Evolutionary conservation across 2,888 invertebrate species (phyloP), one percentile per base, ranked within the genome.

Genomic region (Eubasilissa splendida): DNA sequence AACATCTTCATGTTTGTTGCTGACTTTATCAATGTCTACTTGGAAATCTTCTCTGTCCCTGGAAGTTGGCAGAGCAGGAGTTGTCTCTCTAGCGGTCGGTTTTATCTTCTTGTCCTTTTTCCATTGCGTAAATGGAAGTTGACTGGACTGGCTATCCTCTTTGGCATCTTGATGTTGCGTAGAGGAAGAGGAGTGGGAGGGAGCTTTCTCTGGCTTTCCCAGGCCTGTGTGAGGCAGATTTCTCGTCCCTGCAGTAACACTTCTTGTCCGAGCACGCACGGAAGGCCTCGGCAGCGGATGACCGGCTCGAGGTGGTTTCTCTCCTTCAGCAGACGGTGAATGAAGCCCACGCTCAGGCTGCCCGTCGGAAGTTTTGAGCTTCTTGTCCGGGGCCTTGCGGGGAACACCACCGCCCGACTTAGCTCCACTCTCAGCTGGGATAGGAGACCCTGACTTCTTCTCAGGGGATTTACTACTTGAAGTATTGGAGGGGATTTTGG

Each of bases 281-380:
- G 89, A 87, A 88, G 89, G 87, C 86, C 88, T 87, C 89, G 90
- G 85, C 83, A 86, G 86, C 84, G 79, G 85, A 84, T 85, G 65
- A 73, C 86, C 86, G 90, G 89, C 85, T 90, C 91, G 87, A 87
- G 88, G 85, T 90, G 92, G 88, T 94, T 95, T 93, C 93, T 93
- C 93, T 95, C 95, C 91, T 91, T 94, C 92, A 95, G 89, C 87
- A 94, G 92, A 87, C 92, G 93, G 91, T 91, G 93, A 91, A 92
- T 93, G 91, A 92, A 92, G 91, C 91, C 93, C 91, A 89, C 90
- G 91, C 91, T 92, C 93, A 92, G 93, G 92, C 92, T 92, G 92
- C 93, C 93, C 93, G 92, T 94, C 94, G 93, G 94, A 94, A 94
- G 94, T 94, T 94, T 94, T 94, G 93, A 94, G 94, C 94, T 94